Evolutionary conservation across 1,140 invertebrate genomes (phyloP), one percentile per base, ranked within the genome.

Genomic region (Calliphora vicina): DNA sequence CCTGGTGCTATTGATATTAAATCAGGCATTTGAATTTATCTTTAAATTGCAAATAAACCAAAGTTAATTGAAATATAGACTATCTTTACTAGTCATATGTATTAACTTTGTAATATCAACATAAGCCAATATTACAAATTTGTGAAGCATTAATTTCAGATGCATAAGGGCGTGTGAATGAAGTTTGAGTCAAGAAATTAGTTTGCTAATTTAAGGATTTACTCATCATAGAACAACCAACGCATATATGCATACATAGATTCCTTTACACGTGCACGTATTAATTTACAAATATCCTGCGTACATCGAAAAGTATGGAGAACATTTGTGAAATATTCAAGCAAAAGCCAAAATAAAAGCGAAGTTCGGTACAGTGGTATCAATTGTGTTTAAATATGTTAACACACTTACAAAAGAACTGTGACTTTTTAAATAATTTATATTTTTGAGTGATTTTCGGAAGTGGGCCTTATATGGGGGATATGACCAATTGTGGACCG

Each of bases 131-230:
- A 67, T 67, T 6, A 23, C 0, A n/a, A 17, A n/a, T n/a, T 57
- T 67, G 6, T 67, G 61, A 25, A 25, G 23, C 61, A 67, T 23
- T 10, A 67, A 23, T 6, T 20, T 1, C 20, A 67, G 12, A 20
- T 67, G 61, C 12, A 25, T 67, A n/a, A 23, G 23, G 8, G 61
- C 61, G 45, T 17, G 45, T 50, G 45, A 35, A 35, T 35, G 5
- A 57, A 57, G 50, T 57, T 57, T 57, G 50, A 23, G 23, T 67
- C n/a, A 67, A 67, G 61, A 23, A 67, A 67, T 67, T 67, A 67
- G 61, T 67, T 23, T 67, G 61, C 61, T 67, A 67, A 67, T 67
- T 67, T 67, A 23, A 67, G 61, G 61, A 67, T 67, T 67, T 67
- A 25, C 20, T 23, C 9, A 12, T 67, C 61, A 67, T 67, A 67